Conservation (phyloP, 64 coral and sea anemone species). For the Stylophora pistillata region DNA sequence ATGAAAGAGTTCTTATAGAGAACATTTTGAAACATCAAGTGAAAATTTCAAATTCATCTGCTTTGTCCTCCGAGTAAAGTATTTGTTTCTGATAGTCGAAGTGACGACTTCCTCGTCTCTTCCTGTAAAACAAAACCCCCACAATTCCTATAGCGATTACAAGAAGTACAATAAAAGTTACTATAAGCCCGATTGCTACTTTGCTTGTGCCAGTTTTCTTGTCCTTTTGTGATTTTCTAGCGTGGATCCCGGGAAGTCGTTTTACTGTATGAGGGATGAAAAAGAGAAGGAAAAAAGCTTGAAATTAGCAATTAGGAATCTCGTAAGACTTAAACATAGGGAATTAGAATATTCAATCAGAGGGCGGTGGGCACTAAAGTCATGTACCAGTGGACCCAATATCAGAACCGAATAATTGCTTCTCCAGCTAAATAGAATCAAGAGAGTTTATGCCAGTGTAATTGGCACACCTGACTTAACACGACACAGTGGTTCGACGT, state of each 20-base stretch:
- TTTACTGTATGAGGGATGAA: too few species aligned
- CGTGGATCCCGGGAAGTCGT: not conserved
- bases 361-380: too few species aligned
- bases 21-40: not conserved
- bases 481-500: too few species aligned
- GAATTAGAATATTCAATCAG: too few species aligned
- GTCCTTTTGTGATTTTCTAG: not conserved
- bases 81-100: conserved; percentile 32
- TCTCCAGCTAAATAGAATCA: too few species aligned
- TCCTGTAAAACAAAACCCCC: conserved; percentile 15
- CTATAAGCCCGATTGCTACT: not conserved
- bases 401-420: too few species aligned
- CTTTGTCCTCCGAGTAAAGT: conserved; percentile 9
- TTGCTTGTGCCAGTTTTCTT: not conserved
- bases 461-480: too few species aligned
- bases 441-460: too few species aligned
- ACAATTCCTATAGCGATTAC: not conserved
- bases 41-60: conserved; percentile 18
- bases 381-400: too few species aligned
- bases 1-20: not conserved
- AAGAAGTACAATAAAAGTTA: not conserved
- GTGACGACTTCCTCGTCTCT: not conserved
- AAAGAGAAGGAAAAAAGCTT: not conserved
- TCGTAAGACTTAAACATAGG: too few species aligned
- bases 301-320: not conserved